These are phyloP conservation scores for Neoaliturus tenellus DNA, from an alignment of 2,888 invertebrate genomes.

Conservation along the genomic window DNA sequence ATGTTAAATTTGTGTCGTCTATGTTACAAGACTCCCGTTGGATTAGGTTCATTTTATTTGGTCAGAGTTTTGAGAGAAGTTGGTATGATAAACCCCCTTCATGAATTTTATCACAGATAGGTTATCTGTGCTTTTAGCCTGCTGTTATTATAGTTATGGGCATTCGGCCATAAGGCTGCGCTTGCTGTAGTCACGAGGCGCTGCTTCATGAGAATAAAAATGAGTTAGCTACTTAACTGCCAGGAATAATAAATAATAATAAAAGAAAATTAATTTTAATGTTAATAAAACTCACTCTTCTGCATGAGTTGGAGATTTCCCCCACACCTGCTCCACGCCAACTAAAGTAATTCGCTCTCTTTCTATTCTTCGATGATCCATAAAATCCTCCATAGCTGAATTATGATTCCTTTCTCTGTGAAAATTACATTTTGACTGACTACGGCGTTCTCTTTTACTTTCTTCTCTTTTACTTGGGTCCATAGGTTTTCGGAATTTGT, in stretches of 20 bases:
- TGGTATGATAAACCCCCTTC: no score
- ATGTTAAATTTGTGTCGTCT: no score
- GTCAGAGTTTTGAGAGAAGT: no score
- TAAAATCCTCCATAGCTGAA: constrained; percentile 77
- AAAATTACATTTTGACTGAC: constrained; percentile 38
- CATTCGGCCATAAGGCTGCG: no score
- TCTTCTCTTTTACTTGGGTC: constrained; percentile 29
- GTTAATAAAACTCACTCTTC: constrained; percentile 83
- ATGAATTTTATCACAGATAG: no score
- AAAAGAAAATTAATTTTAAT: neutral
- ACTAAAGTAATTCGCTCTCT: constrained; percentile 84
- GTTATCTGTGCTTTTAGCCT: no score
- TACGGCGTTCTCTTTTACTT: constrained; percentile 31
- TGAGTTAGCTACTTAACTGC: no score
- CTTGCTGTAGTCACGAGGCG: no score
- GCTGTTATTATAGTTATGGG: no score
- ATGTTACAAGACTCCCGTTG: no score
- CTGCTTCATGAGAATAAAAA: no score
- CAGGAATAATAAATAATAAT: neutral
- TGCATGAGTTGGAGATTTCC: constrained; percentile 80
- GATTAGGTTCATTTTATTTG: no score
- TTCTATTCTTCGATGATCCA: constrained; percentile 83
- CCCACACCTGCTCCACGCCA: constrained; percentile 84
- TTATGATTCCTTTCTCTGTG: constrained; percentile 46
- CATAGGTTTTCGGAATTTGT: constrained; percentile 33